Evolutionary conservation across 2,797 vertebrate species (phyloP), one percentile per base, ranked within the genome.

Genomic region (Coendou prehensilis): DNA sequence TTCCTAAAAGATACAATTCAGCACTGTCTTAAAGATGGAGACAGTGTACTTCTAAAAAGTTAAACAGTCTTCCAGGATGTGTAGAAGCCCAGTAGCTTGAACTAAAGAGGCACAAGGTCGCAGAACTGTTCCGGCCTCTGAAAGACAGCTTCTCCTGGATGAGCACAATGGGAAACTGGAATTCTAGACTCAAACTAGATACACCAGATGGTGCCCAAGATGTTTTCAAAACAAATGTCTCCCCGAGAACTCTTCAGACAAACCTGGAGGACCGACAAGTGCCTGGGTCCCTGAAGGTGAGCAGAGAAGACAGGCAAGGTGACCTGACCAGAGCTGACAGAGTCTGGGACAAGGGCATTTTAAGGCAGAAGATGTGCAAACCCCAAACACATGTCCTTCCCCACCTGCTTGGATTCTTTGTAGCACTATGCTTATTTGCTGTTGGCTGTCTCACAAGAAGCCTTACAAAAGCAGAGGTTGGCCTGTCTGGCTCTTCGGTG

Each of bases 101-200:
- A 47, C 52, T 15, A 26, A n/a, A 56, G 45, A 28, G 0, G 6
- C 4, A 0, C 3, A 11, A 4, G 8, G 28, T 30, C 1, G n/a
- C 52, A 47, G 79, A 82, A 15, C 59, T 13, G 47, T 52, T 47
- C 86, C 8, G 0, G 28, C 56, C 56, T 15, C 47, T 56, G 45
- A 54, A 15, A 57, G 91, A 47, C 63, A n/a, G 18, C 5, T 9
- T 26, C 52, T 4, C 15, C 30, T 23, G 0, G 3, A 47, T 1
- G 56, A 11, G 59, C 15, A 30, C 33, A 22, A 3, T 2, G 22
- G 88, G 85, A 64, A 64, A 37, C 75, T 9, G 5, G 50, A 28
- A 9, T 7, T 75, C 69, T 28, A 76, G 50, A 78, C 23, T 1
- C 47, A 22, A 33, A 47, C 0, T 0, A 23, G 41, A 33, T 6